phyloP scores from a whole-genome alignment of 2,797 vertebrate genomes.

The Danio jaintianensis region DNA sequence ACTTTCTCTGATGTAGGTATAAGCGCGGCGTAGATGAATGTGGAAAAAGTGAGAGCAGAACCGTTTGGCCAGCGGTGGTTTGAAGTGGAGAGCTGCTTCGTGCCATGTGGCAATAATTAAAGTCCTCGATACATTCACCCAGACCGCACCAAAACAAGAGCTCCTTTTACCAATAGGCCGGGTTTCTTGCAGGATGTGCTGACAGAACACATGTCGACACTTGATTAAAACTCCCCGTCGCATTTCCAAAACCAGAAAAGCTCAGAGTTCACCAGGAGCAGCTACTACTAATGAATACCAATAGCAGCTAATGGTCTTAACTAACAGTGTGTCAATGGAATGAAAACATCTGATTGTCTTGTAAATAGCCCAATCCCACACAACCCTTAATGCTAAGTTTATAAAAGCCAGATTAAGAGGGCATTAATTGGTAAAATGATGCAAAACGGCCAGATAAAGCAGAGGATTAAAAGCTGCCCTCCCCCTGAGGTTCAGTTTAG shows the following conservation, averaged over 20 bases:
- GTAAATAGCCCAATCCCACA: slow-evolving; percentile 13
- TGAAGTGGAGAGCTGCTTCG: slow-evolving; percentile 28
- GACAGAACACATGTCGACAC: slow-evolving; percentile 39
- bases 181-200: background rate
- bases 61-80: slow-evolving; percentile 32
- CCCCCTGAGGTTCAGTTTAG: slow-evolving; percentile 29
- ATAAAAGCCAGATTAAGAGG: slow-evolving; percentile 17
- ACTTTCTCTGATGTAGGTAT: slow-evolving; percentile 30
- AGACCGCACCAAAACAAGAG: slow-evolving; percentile 43
- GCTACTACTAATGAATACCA: slow-evolving; percentile 35
- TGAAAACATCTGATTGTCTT: slow-evolving; percentile 24
- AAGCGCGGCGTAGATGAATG: slow-evolving; percentile 2
- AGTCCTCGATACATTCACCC: slow-evolving; percentile 48
- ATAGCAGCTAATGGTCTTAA: slow-evolving; percentile 36
- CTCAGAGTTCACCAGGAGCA: background rate
- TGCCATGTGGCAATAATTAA: slow-evolving; percentile 63
- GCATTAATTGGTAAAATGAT: slow-evolving; percentile 17
- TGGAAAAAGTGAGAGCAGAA: slow-evolving; percentile 51
- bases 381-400: slow-evolving; percentile 39
- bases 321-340: slow-evolving; percentile 10
- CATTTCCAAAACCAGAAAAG: slow-evolving; percentile 8
- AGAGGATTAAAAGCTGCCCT: slow-evolving; percentile 30
- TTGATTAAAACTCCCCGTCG: slow-evolving; percentile 32
- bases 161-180: slow-evolving; percentile 44
- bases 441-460: slow-evolving; percentile 34